Conservation (phyloP, 2,888 invertebrate species). For the Ennomos fuscantarius region DNA sequence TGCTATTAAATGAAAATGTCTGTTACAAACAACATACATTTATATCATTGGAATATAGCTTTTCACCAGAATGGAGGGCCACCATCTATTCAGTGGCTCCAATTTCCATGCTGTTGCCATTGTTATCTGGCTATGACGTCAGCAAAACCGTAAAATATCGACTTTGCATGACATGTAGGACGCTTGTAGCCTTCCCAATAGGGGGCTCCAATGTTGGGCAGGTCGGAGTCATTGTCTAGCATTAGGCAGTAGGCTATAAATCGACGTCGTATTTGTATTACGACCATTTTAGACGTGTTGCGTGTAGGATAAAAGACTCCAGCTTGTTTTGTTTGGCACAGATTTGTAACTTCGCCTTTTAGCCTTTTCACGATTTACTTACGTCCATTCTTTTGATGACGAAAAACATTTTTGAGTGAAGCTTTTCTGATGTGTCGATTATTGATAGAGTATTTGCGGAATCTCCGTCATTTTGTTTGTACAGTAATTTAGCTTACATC, state of each 20-base stretch:
- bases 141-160: conserved; percentile 36
- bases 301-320: conserved; percentile 19
- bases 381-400: conserved; percentile 2
- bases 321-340: conserved; percentile 13
- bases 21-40: conserved; percentile 21
- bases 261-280: conserved; percentile 31
- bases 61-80: conserved; percentile 30
- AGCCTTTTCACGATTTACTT: conserved; percentile 1
- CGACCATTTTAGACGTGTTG: conserved; percentile 29
- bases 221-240: conserved; percentile 29
- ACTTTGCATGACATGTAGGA: conserved; percentile 39
- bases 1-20: conserved; percentile 12
- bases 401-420: conserved; percentile 1
- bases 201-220: conserved; percentile 25
- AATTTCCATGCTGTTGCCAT: conserved; percentile 44
- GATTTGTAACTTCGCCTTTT: conserved; percentile 13
- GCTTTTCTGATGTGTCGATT: conserved; percentile 9
- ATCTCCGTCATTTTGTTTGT: conserved; percentile 23
- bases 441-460: conserved; percentile 8
- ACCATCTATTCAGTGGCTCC: conserved; percentile 27
- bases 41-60: conserved; percentile 32
- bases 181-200: conserved; percentile 28
- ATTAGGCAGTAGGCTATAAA: conserved; percentile 29
- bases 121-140: conserved; percentile 42
- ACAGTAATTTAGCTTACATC: conserved; percentile 25